Conservation (phyloP, 2,888 invertebrate genomes). For the Idaea aversata region DNA sequence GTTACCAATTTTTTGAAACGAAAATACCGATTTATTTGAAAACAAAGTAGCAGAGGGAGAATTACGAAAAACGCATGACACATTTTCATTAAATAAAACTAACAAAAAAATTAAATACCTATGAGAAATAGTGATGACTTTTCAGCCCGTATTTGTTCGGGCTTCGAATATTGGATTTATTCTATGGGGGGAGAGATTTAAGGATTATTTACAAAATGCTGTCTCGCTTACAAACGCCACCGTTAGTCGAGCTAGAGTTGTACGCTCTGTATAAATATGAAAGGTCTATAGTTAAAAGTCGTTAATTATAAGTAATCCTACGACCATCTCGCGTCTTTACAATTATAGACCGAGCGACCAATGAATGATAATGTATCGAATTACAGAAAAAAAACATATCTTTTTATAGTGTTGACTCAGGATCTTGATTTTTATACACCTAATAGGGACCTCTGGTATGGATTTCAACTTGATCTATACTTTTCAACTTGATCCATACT, state of each 20-base stretch:
- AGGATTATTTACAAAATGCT: constrained; percentile 77
- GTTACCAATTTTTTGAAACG: constrained; percentile 44
- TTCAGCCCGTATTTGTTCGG: constrained; percentile 54
- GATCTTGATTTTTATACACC: no score
- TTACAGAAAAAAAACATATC: background rate
- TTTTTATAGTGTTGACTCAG: no score
- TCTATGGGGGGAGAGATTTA: constrained; percentile 69
- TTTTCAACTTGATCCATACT: no score
- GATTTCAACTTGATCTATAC: no score
- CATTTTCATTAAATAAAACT: constrained; percentile 68
- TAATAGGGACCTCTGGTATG: no score
- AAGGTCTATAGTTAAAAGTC: constrained; percentile 43
- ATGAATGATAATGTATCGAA: background rate
- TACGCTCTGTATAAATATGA: constrained; percentile 7
- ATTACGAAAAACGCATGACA: constrained; percentile 63
- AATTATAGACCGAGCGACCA: background rate
- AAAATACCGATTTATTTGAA: constrained; percentile 33
- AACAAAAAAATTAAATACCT: constrained; percentile 70
- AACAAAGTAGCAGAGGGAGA: constrained; percentile 51
- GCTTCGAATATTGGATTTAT: constrained; percentile 60
- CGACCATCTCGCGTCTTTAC: background rate
- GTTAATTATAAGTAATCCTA: constrained; percentile 26
- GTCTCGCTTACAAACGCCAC: constrained; percentile 63
- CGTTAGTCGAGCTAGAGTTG: constrained; percentile 19
- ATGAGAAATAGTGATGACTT: constrained; percentile 79